A percentile compares a stretch with the other conserved stretches of the same genome.
These are phyloP conservation scores for Luffia ferchaultella DNA, from an alignment of 2,888 invertebrate genomes.

Conservation along the genomic window DNA sequence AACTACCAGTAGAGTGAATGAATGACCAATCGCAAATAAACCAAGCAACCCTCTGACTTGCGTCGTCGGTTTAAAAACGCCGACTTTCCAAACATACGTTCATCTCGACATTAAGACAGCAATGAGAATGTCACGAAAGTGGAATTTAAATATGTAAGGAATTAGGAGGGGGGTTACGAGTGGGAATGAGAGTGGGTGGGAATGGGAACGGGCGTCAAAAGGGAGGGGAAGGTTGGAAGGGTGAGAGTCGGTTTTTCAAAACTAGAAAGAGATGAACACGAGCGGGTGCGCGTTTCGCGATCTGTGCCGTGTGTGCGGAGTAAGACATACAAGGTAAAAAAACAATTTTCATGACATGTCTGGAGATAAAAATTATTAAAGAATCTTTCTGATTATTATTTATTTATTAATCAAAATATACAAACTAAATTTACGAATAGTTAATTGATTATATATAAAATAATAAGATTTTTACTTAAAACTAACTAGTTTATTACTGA, in stretches of 20 bases:
- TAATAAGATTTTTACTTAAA: too few relatives aligned
- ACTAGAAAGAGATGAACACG: constrained; percentile 67
- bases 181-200: constrained; percentile 12
- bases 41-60: too few relatives aligned
- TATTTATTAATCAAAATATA: too few relatives aligned
- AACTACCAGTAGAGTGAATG: too few relatives aligned
- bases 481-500: too few relatives aligned
- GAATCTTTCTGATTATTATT: too few relatives aligned
- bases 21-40: too few relatives aligned
- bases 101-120: constrained; percentile 42
- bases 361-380: too few relatives aligned
- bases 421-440: too few relatives aligned
- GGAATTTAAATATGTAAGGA: constrained; percentile 67
- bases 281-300: constrained; percentile 53
- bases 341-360: not conserved
- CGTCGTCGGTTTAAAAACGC: too few relatives aligned
- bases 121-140: constrained; percentile 43
- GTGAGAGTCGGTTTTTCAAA: constrained; percentile 50
- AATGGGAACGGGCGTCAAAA: constrained; percentile 8
- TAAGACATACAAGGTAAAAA: not conserved
- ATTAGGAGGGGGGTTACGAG: constrained; percentile 49
- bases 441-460: too few relatives aligned
- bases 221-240: constrained; percentile 10
- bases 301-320: constrained; percentile 27
- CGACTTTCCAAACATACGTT: constrained; percentile 31